Conservation (phyloP, 1,140 invertebrate genomes). For the Drosophila insularis region DNA sequence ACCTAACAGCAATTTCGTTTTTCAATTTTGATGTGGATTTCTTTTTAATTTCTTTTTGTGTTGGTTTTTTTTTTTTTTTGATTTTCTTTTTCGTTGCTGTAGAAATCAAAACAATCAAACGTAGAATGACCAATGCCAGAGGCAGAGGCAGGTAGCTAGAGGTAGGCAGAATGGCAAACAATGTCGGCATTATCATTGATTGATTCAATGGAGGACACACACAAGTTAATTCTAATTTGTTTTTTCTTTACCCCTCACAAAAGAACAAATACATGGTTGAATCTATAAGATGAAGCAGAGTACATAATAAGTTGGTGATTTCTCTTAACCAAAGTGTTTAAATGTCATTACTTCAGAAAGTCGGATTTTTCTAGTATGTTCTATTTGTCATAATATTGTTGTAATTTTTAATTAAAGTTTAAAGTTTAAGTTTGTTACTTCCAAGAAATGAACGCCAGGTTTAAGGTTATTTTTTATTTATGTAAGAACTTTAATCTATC, state of each 20-base stretch:
- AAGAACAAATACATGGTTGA: not conserved
- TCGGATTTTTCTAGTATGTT: too few relatives aligned
- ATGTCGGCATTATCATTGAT: conserved; percentile 13
- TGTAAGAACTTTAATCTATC: too few relatives aligned
- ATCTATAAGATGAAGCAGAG: too few relatives aligned
- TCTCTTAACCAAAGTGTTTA: too few relatives aligned
- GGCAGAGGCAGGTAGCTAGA: not conserved
- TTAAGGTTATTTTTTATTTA: too few relatives aligned
- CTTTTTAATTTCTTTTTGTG: not conserved
- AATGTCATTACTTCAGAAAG: too few relatives aligned
- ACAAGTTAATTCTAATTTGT: not conserved
- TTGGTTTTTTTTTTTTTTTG: not conserved
- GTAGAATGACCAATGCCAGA: conserved; percentile 4
- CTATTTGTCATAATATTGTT: too few relatives aligned
- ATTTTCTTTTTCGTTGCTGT: not conserved
- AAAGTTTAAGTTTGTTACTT: too few relatives aligned
- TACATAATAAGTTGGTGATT: too few relatives aligned
- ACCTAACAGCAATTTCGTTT: not conserved
- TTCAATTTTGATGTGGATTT: not conserved
- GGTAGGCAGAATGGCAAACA: conserved; percentile 3
- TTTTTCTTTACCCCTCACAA: not conserved
- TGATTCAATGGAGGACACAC: conserved; percentile 11
- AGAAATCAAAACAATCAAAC: conserved; percentile 18
- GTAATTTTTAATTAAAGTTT: too few relatives aligned
- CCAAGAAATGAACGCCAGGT: too few relatives aligned